These are phyloP conservation scores for Eupristina koningsbergeri DNA, from an alignment of 1,140 invertebrate genomes.

Conservation along the genomic window DNA sequence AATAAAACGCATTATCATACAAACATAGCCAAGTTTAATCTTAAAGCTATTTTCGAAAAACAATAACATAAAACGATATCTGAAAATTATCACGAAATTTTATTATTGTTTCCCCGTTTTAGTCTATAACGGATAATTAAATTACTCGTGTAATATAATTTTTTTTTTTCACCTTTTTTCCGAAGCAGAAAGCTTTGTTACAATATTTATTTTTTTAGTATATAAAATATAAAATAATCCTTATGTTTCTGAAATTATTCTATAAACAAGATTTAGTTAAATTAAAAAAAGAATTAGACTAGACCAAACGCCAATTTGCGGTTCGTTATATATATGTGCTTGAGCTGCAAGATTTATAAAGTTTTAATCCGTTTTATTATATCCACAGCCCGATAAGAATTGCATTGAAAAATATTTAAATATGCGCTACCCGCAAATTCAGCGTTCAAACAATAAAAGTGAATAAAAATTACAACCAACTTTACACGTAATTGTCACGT, in stretches of 20 bases:
- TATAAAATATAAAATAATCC: constrained; percentile 56
- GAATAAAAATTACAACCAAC: constrained; percentile 41
- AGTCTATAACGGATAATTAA: constrained; percentile 3
- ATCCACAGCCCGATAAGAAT: constrained; percentile 18
- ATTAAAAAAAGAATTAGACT: constrained; percentile 53
- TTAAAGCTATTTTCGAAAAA: neutral
- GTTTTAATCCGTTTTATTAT: too few species aligned
- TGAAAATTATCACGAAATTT: constrained; percentile 31
- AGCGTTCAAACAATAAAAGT: constrained; percentile 16
- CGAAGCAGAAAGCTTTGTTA: constrained; percentile 28
- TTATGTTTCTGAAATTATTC: constrained; percentile 49
- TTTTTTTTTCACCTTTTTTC: constrained; percentile 13
- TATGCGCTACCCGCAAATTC: neutral
- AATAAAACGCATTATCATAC: constrained; percentile 10
- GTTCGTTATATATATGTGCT: constrained; percentile 28
- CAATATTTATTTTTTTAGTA: constrained; percentile 43
- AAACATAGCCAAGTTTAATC: constrained; percentile 2
- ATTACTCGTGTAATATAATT: constrained; percentile 27
- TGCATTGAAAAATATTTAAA: constrained; percentile 31
- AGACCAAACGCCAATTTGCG: constrained; percentile 53
- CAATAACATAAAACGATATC: constrained; percentile 1
- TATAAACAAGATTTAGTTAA: constrained; percentile 51
- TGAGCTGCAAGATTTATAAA: neutral
- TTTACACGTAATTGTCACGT: constrained; percentile 14
- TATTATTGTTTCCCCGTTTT: neutral